These are phyloP conservation scores for Gallirallus australis DNA, from an alignment of 2,797 vertebrate genomes.

Conservation along the genomic window DNA sequence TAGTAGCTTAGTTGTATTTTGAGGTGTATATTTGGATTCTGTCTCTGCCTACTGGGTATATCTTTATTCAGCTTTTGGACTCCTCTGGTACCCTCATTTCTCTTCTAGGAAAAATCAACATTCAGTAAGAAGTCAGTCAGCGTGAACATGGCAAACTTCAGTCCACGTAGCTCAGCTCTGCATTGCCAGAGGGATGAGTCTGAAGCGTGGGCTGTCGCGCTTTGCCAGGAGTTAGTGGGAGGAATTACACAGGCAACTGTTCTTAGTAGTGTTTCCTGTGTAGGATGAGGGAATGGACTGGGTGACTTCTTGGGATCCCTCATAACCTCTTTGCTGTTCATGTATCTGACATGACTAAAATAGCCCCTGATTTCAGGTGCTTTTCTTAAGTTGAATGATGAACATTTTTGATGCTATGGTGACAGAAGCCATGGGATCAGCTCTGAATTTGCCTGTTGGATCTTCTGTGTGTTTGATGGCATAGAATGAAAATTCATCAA, in stretches of 20 bases:
- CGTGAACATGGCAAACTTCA: not conserved
- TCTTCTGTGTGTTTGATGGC: not conserved
- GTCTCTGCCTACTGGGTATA: not conserved
- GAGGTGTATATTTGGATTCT: not conserved
- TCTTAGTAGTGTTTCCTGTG: not conserved
- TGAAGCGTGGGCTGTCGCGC: accelerated
- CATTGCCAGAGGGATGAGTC: not conserved
- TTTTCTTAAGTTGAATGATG: not conserved
- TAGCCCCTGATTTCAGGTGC: not conserved
- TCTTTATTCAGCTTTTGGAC: not conserved
- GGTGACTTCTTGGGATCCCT: not conserved
- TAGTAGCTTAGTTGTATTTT: not conserved
- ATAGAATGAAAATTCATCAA: not conserved
- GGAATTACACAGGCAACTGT: not conserved
- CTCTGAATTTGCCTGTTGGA: not conserved
- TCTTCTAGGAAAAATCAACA: not conserved
- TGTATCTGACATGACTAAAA: not conserved
- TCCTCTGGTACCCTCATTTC: not conserved
- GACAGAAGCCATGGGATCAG: not conserved
- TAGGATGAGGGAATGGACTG: not conserved
- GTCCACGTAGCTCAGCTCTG: not conserved
- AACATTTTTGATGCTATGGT: not conserved
- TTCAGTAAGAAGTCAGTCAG: not conserved
- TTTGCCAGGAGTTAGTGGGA: not conserved
- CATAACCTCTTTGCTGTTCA: not conserved